These are phyloP conservation scores for Pluvialis apricaria DNA, from an alignment of 2,113 vertebrate genomes.

Conservation along the genomic window DNA sequence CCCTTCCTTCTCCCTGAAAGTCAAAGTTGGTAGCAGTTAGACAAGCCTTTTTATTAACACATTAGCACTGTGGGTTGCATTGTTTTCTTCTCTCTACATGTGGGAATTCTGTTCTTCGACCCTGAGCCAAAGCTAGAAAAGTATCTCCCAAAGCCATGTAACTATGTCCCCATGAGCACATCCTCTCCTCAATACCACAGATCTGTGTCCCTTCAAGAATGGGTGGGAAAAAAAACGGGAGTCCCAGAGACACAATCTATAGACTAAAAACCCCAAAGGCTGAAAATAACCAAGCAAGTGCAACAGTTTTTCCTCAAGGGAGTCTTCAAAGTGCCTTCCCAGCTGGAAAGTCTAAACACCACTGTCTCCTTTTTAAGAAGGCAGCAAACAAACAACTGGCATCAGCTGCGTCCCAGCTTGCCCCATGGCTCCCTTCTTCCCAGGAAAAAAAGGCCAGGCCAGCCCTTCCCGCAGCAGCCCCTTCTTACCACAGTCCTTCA, in stretches of 20 bases:
- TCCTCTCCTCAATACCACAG: neutral
- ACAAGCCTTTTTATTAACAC: constrained; percentile 9
- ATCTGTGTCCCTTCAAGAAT: neutral
- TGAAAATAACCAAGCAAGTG: neutral
- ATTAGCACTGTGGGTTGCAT: constrained; percentile 36
- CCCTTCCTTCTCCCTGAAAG: neutral
- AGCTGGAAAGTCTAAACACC: neutral
- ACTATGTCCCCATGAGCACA: neutral
- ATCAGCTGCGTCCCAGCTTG: neutral
- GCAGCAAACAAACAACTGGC: neutral
- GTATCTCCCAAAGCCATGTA: neutral
- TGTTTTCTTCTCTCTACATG: neutral
- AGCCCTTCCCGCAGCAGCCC: neutral
- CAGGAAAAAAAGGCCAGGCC: neutral
- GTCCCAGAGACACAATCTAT: neutral
- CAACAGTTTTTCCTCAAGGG: neutral
- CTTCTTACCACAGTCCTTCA: neutral
- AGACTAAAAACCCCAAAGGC: neutral
- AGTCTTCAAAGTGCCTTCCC: constrained; percentile 4
- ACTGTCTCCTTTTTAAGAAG: neutral
- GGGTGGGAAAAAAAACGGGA: neutral
- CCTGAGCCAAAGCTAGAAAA: constrained; percentile 1
- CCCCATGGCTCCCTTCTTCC: neutral
- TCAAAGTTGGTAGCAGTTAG: neutral
- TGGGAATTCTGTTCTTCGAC: constrained; percentile 31